Evolutionary conservation across 2,113 vertebrate species (phyloP).

Genomic region (Scomber scombrus): DNA sequence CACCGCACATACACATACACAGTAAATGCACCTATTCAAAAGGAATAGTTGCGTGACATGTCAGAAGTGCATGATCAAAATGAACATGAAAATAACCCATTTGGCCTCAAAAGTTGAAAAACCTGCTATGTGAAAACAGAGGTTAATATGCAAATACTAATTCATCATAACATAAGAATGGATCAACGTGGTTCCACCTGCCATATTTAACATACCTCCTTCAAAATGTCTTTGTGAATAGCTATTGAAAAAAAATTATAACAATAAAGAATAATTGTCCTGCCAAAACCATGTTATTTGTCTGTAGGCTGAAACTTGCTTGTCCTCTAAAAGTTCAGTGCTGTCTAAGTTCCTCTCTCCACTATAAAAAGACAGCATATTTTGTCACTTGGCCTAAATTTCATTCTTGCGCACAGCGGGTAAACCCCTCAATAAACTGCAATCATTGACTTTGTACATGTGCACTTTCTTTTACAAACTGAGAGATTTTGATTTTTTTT

Average conservation of each 20-base stretch:
- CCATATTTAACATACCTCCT: slow-evolving; percentile 73
- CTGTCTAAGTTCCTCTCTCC: not conserved
- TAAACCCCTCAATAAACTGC: slow-evolving; percentile 48
- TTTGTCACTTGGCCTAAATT: slow-evolving; percentile 1
- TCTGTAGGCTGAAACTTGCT: not conserved
- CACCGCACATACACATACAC: not conserved
- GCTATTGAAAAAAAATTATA: slow-evolving; percentile 20
- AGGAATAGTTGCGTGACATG: slow-evolving; percentile 16
- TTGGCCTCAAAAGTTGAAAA: slow-evolving; percentile 73
- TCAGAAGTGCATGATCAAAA: slow-evolving; percentile 20
- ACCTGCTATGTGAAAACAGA: slow-evolving; percentile 71
- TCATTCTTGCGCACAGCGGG: slow-evolving; percentile 14
- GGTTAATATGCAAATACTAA: slow-evolving; percentile 27
- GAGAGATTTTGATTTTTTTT: slow-evolving; percentile 21
- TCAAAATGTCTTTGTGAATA: slow-evolving; percentile 20
- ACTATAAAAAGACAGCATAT: not conserved
- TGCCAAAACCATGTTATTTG: slow-evolving; percentile 36
- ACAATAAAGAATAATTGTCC: too few species aligned
- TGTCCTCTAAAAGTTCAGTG: slow-evolving; percentile 12
- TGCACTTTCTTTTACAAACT: slow-evolving; percentile 57
- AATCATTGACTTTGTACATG: slow-evolving; percentile 41
- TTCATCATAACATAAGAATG: slow-evolving; percentile 69
- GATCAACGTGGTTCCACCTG: slow-evolving; percentile 45
- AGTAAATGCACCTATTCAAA: not conserved
- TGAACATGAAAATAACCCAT: slow-evolving; percentile 48